Percentiles rank a stretch among this genome's conserved stretches.
phyloP scores from a whole-genome alignment of 2,888 invertebrate species.

The Lithosia quadra region DNA sequence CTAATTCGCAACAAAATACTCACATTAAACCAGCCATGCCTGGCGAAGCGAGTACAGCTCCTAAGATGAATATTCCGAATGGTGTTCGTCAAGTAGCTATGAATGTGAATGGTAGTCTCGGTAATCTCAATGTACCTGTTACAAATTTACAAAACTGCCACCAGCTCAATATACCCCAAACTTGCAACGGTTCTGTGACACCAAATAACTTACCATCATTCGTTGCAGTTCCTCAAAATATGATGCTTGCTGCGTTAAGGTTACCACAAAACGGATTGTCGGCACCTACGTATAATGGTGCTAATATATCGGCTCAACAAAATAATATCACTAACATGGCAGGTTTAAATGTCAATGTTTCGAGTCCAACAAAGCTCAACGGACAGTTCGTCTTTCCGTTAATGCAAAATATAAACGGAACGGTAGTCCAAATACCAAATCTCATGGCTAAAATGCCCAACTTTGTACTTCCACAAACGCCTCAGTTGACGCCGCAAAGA shows the following conservation, averaged over 20 bases:
- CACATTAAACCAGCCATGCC: slow-evolving; percentile 48
- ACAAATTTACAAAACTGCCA: slow-evolving; percentile 80
- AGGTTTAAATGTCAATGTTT: slow-evolving; percentile 78
- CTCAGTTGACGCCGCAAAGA: slow-evolving; percentile 71
- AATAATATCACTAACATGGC: slow-evolving; percentile 76
- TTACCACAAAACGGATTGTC: slow-evolving; percentile 84
- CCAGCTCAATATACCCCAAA: slow-evolving; percentile 77
- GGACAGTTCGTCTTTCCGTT: slow-evolving; percentile 87
- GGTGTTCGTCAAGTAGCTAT: slow-evolving; percentile 77
- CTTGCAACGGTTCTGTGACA: slow-evolving; percentile 75
- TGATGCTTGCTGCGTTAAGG: slow-evolving; percentile 86
- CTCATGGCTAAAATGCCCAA: slow-evolving; percentile 87
- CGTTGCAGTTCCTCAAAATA: slow-evolving; percentile 84
- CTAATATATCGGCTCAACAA: slow-evolving; percentile 62
- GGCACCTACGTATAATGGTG: slow-evolving; percentile 62
- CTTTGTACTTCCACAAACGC: slow-evolving; percentile 78
- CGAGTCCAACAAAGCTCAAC: slow-evolving; percentile 82
- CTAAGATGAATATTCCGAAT: slow-evolving; percentile 79
- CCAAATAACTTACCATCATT: slow-evolving; percentile 80
- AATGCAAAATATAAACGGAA: slow-evolving; percentile 87
- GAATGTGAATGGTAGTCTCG: slow-evolving; percentile 73
- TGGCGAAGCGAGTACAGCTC: slow-evolving; percentile 73
- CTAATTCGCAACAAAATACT: slow-evolving; percentile 63
- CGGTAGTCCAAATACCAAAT: slow-evolving; percentile 88
- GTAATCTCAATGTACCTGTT: slow-evolving; percentile 76